phyloP scores from a whole-genome alignment of 1,140 invertebrate species.

The Octopus bimaculoides region DNA sequence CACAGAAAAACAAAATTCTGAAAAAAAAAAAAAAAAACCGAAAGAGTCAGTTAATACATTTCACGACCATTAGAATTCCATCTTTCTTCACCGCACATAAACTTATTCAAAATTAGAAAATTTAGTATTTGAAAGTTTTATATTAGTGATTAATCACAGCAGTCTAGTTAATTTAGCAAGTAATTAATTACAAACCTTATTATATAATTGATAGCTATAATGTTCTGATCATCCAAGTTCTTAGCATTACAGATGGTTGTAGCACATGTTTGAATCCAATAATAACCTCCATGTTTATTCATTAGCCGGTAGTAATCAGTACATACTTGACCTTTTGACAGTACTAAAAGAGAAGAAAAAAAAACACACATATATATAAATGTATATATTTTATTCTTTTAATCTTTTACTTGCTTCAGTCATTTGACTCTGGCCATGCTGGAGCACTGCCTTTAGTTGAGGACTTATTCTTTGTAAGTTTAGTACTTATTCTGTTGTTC shows the following conservation, averaged over 20 bases:
- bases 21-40: background rate
- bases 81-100: too few species aligned
- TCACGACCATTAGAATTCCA: background rate
- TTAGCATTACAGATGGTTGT: conserved; percentile 94
- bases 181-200: conserved; percentile 35
- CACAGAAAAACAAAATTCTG: background rate
- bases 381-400: too few species aligned
- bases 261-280: conserved; percentile 94
- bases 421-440: too few species aligned
- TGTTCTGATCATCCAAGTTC: conserved; percentile 69
- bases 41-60: background rate
- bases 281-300: conserved; percentile 93
- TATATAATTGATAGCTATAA: conserved; percentile 46
- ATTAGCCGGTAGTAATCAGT: conserved; percentile 93
- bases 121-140: too few species aligned
- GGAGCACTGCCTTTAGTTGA: too few species aligned
- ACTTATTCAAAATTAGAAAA: too few species aligned
- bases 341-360: conserved; percentile 69
- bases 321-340: conserved; percentile 93
- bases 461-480: too few species aligned
- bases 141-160: too few species aligned
- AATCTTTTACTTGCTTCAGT: too few species aligned
- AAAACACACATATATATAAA: too few species aligned
- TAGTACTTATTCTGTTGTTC: too few species aligned
- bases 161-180: too few species aligned